A percentile compares a stretch with the other conserved stretches of the same genome.
Conservation (phyloP, 2,113 vertebrate genomes). For the Bubalus kerabau region DNA sequence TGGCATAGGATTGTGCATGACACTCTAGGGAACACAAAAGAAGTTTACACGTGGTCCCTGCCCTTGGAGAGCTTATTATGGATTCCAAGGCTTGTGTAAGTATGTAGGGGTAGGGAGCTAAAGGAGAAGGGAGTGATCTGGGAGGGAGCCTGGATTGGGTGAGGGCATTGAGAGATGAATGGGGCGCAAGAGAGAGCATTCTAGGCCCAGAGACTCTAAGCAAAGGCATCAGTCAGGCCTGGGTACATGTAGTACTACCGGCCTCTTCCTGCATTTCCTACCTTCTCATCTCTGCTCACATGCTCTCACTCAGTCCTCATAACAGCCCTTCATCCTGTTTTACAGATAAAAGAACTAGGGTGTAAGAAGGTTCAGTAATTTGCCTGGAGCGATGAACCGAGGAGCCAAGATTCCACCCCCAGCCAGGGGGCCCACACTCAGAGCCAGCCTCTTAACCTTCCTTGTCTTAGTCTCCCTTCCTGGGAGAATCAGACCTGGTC, state of each 20-base stretch:
- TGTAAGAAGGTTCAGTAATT: neutral
- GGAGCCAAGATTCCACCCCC: neutral
- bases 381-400: neutral
- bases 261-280: neutral
- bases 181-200: rapidly evolving
- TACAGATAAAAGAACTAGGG: neutral
- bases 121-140: neutral
- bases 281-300: neutral
- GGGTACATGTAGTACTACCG: rapidly evolving
- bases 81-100: neutral
- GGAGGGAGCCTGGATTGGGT: neutral
- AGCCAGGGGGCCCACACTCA: neutral
- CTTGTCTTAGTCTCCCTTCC: neutral
- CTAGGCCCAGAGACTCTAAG: rapidly evolving
- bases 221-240: neutral
- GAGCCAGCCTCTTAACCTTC: neutral
- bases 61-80: neutral
- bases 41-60: neutral
- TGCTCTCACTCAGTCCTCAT: neutral
- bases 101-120: neutral
- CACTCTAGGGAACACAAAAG: neutral
- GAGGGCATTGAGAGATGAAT: neutral
- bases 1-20: rapidly evolving
- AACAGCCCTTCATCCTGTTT: neutral
- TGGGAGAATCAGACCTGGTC: neutral